Conservation (phyloP, 1,140 invertebrate species). For the Drosophila nikananu region DNA sequence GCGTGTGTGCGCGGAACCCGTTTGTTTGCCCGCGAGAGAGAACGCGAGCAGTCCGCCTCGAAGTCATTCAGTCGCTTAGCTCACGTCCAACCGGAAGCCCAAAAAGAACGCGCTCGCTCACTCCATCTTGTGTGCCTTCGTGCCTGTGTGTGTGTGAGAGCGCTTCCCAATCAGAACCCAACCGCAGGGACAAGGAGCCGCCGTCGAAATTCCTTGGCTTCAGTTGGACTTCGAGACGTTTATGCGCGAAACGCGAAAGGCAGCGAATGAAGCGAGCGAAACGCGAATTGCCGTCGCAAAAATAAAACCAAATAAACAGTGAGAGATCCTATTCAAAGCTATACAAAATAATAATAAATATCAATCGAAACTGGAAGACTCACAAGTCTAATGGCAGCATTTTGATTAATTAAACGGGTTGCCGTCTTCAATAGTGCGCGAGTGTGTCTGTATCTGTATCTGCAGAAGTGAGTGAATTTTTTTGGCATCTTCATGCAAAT, state of each 20-base stretch:
- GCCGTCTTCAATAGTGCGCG: constrained; percentile 22
- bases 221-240: constrained; percentile 60
- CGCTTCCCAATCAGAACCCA: constrained; percentile 72
- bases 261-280: constrained; percentile 34
- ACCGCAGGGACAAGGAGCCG: constrained; percentile 34
- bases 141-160: constrained; percentile 7
- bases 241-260: constrained; percentile 45
- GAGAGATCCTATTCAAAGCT: constrained; percentile 15
- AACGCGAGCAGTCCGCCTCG: constrained; percentile 27
- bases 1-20: constrained; percentile 57
- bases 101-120: constrained; percentile 56
- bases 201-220: constrained; percentile 56
- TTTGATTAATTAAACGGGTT: constrained; percentile 57
- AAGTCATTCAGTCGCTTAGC: constrained; percentile 58
- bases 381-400: constrained; percentile 22
- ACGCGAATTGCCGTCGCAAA: constrained; percentile 75
- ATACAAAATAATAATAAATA: constrained; percentile 12
- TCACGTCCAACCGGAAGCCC: constrained; percentile 78
- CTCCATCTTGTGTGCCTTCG: constrained; percentile 59
- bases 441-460: constrained; percentile 24
- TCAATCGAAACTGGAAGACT: constrained; percentile 42
- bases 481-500: constrained; percentile 63
- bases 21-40: constrained; percentile 72
- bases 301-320: constrained; percentile 32
- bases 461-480: constrained; percentile 52